Evolutionary conservation across 92 coral and sea anemone species (phyloP).

Genomic region (Phenganax marumi): DNA sequence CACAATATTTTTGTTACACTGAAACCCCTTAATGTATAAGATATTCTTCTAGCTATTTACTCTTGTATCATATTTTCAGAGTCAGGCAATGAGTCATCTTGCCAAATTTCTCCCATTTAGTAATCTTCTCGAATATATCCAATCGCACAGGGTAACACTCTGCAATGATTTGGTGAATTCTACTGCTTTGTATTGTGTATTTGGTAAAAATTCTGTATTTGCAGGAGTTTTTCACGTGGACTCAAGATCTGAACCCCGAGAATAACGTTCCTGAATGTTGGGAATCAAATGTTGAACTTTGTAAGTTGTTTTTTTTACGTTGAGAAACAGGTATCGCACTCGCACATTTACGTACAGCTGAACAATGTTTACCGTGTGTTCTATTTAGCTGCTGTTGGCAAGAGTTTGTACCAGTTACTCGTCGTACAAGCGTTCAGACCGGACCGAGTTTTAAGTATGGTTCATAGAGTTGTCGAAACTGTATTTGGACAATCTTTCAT

Average conservation of each 20-base stretch:
- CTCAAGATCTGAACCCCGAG: constrained; percentile 80
- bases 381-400: constrained; percentile 67
- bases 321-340: neutral
- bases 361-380: neutral
- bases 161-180: neutral
- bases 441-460: constrained; percentile 89
- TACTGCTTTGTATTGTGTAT: neutral
- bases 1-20: too few species aligned
- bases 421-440: constrained; percentile 97
- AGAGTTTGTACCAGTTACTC: constrained; percentile 75
- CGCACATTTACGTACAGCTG: neutral
- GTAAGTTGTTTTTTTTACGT: constrained; percentile 54
- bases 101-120: constrained; percentile 80
- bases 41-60: neutral
- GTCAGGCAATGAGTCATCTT: constrained; percentile 74
- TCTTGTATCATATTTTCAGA: constrained; percentile 49
- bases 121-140: constrained; percentile 69
- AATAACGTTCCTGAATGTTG: constrained; percentile 79
- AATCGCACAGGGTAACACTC: constrained; percentile 68
- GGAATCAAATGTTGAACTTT: constrained; percentile 68
- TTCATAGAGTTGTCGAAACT: constrained; percentile 77
- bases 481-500: constrained; percentile 83
- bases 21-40: too few species aligned
- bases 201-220: neutral
- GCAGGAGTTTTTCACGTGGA: constrained; percentile 89